These are phyloP conservation scores for Gymnocephalus cernua DNA, from an alignment of 2,113 vertebrate genomes.

Conservation along the genomic window DNA sequence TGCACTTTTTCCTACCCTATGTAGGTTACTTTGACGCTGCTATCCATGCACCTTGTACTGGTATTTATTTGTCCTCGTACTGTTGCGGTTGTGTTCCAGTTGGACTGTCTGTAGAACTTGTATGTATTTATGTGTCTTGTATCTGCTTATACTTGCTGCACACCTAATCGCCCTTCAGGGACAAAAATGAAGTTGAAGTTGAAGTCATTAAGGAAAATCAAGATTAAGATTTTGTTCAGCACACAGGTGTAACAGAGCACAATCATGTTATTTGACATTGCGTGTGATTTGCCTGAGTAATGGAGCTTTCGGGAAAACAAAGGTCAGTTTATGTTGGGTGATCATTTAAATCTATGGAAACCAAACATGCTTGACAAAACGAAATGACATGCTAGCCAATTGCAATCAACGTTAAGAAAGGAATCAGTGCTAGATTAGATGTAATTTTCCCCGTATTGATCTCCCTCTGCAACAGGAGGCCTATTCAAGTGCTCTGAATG, in stretches of 20 bases:
- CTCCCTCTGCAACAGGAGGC: constrained; percentile 53
- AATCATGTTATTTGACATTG: constrained; percentile 21
- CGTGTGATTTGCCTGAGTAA: constrained; percentile 19
- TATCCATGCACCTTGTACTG: no score
- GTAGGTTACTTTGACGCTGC: no score
- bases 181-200: no score
- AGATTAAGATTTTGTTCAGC: neutral
- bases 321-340: constrained; percentile 50
- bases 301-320: constrained; percentile 24
- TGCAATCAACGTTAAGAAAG: constrained; percentile 69
- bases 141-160: no score
- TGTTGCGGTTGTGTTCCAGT: no score
- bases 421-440: constrained; percentile 79
- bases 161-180: no score
- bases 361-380: constrained; percentile 58
- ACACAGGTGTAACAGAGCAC: neutral
- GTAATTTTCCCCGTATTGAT: constrained; percentile 72
- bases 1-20: no score
- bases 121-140: no score
- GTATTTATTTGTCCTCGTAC: no score
- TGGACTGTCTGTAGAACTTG: no score
- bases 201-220: neutral
- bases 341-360: constrained; percentile 66
- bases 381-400: constrained; percentile 62
- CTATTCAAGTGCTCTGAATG: constrained; percentile 50